Evolutionary conservation across 2,113 vertebrate genomes (phyloP).

Genomic region (Pluvianellus socialis): DNA sequence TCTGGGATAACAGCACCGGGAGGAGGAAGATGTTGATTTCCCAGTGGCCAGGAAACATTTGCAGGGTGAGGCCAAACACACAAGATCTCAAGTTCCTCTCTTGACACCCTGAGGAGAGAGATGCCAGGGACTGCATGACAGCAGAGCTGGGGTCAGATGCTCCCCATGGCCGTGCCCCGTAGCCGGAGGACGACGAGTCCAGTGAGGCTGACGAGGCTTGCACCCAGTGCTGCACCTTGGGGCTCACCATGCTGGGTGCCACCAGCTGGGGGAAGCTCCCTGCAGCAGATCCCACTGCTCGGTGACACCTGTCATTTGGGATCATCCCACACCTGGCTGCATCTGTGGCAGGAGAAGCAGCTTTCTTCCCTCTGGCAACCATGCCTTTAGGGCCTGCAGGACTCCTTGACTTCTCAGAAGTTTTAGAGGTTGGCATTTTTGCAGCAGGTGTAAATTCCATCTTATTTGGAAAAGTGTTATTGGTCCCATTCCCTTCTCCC

Average conservation of each 20-base stretch:
- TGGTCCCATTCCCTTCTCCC: background rate
- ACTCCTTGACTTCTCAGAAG: background rate
- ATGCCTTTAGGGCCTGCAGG: background rate
- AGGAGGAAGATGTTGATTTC: background rate
- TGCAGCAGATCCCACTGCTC: background rate
- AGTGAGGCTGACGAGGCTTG: background rate
- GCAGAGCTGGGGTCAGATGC: background rate
- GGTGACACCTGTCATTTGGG: background rate
- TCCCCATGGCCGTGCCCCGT: background rate
- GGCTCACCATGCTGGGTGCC: background rate
- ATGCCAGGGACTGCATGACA: too few species aligned
- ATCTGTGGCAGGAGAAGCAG: background rate
- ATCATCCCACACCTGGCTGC: background rate
- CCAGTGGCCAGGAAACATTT: background rate
- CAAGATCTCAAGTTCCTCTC: background rate
- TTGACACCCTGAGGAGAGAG: background rate
- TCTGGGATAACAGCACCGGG: background rate
- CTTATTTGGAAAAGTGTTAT: background rate
- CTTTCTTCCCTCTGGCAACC: background rate
- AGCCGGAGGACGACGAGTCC: background rate
- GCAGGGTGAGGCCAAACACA: rapidly evolving
- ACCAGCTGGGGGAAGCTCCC: background rate
- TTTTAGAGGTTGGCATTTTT: background rate
- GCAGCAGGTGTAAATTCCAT: background rate
- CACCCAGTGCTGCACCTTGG: background rate